Percentiles rank a stretch among this genome's conserved stretches.
These are phyloP conservation scores for Ferrisia virgata DNA, from an alignment of 2,888 invertebrate species.

Conservation along the genomic window DNA sequence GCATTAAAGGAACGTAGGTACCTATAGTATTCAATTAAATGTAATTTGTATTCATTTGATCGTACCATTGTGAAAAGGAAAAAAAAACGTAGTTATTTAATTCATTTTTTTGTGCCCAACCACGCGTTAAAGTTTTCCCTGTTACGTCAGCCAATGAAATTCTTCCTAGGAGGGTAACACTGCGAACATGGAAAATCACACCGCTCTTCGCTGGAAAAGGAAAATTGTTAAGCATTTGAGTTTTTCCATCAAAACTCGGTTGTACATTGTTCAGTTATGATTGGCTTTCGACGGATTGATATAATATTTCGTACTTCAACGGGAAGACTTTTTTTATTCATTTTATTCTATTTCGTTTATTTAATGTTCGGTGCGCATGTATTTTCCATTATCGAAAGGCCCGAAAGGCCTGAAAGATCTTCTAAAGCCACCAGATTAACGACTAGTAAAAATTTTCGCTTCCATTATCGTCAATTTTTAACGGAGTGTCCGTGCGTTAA, in stretches of 20 bases:
- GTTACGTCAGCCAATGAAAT: neutral
- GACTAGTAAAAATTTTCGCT: neutral
- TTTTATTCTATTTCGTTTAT: constrained; percentile 60
- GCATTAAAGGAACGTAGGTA: too few relatives aligned
- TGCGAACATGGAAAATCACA: neutral
- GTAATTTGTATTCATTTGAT: neutral
- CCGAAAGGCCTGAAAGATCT: constrained; percentile 61
- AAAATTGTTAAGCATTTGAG: constrained; percentile 8
- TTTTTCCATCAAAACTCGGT: constrained; percentile 22
- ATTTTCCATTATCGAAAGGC: constrained; percentile 76
- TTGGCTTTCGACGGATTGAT: constrained; percentile 2
- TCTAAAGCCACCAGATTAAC: constrained; percentile 49
- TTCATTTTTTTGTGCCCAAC: neutral
- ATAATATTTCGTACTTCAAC: constrained; percentile 49
- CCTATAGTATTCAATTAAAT: too few relatives aligned
- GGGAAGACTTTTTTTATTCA: constrained; percentile 54
- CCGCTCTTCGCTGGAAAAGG: constrained; percentile 1
- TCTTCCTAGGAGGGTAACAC: neutral
- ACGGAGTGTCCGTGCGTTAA: neutral
- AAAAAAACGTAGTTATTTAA: neutral
- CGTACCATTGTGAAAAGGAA: neutral
- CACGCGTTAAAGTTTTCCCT: neutral
- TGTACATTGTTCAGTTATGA: constrained; percentile 1
- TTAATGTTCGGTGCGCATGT: constrained; percentile 71
- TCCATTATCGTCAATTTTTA: neutral